These are phyloP conservation scores for Rhadinocentrus ornatus DNA, from an alignment of 2,797 vertebrate species.

Conservation along the genomic window DNA sequence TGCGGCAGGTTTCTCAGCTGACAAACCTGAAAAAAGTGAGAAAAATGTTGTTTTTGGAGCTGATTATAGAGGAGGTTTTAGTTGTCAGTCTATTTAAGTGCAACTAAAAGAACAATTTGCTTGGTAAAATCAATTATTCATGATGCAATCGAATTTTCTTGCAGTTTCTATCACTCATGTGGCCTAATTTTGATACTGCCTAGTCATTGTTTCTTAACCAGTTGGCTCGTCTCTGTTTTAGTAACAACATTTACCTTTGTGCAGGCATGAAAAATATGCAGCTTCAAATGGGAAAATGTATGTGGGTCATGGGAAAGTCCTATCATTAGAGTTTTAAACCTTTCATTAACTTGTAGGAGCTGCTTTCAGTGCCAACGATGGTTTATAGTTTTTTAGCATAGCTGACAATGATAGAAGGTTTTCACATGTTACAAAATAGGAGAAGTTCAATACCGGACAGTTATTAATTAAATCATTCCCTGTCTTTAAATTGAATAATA, in stretches of 20 bases:
- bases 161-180: neutral
- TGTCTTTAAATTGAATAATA: neutral
- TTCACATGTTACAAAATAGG: neutral
- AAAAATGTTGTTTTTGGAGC: constrained; percentile 1
- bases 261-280: constrained; percentile 59
- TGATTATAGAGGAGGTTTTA: neutral
- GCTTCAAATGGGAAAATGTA: constrained; percentile 35
- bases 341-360: constrained; percentile 38
- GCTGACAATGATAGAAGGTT: neutral
- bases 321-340: constrained; percentile 54
- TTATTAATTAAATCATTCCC: neutral
- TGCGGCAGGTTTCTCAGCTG: constrained; percentile 41
- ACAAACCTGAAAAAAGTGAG: constrained; percentile 8
- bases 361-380: constrained; percentile 10
- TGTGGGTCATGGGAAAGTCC: constrained; percentile 34
- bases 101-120: neutral
- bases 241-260: constrained; percentile 44
- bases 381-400: constrained; percentile 4
- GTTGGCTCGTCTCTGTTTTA: constrained; percentile 56
- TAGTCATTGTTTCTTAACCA: constrained; percentile 32
- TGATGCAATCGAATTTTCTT: constrained; percentile 3
- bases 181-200: neutral
- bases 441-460: neutral
- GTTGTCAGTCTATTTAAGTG: constrained; percentile 3
- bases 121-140: constrained; percentile 5